These are phyloP conservation scores for Listronotus oregonensis DNA, from an alignment of 1,140 invertebrate species.

Conservation along the genomic window DNA sequence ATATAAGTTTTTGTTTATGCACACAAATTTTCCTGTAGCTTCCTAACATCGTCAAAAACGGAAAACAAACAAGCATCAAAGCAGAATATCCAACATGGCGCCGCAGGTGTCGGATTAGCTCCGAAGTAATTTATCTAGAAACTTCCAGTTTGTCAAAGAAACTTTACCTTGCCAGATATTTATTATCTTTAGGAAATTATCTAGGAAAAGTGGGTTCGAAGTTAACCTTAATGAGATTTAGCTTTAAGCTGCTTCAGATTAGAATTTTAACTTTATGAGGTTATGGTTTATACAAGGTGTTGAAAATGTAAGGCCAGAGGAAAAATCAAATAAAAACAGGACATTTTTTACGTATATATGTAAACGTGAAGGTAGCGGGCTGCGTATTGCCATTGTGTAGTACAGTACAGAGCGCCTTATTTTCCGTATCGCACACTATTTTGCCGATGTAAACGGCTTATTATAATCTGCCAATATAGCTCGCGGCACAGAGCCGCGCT, in stretches of 20 bases:
- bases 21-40: neutral
- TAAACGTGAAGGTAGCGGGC: too few relatives aligned
- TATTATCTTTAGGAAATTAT: conserved; percentile 25
- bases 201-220: conserved; percentile 16
- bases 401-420: too few relatives aligned
- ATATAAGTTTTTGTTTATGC: neutral
- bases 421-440: too few relatives aligned
- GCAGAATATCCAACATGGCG: conserved; percentile 17
- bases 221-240: conserved; percentile 14
- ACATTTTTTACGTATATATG: too few relatives aligned
- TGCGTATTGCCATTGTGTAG: too few relatives aligned
- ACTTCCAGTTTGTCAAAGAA: conserved; percentile 30
- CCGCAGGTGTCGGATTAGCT: conserved; percentile 23
- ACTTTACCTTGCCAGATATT: conserved; percentile 21
- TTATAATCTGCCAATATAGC: too few relatives aligned
- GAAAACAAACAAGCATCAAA: too few relatives aligned
- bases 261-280: conserved; percentile 3
- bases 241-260: conserved; percentile 1
- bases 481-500: too few relatives aligned
- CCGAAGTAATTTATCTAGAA: conserved; percentile 23
- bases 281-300: too few relatives aligned
- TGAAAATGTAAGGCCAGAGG: too few relatives aligned
- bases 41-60: neutral
- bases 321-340: too few relatives aligned
- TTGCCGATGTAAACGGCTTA: too few relatives aligned